Conservation (phyloP, 1,140 invertebrate genomes). For the Arion vulgaris region DNA sequence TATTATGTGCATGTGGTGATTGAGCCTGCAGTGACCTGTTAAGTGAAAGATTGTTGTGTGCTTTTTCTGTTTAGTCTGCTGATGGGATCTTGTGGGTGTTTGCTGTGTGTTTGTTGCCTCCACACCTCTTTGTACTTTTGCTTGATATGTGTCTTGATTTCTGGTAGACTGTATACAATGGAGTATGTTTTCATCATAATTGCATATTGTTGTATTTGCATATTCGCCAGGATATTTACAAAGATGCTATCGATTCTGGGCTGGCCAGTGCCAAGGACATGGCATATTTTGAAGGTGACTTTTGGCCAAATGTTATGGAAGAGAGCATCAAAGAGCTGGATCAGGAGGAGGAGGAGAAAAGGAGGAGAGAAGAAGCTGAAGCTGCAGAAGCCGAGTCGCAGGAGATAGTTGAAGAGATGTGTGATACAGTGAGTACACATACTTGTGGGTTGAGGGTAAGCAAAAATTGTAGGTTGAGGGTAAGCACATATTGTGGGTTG, state of each 20-base stretch:
- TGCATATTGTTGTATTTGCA: neutral
- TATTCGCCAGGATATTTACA: conserved; percentile 84
- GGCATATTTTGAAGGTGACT: conserved; percentile 99
- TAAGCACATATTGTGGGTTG: too few relatives aligned
- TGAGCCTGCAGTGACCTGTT: too few relatives aligned
- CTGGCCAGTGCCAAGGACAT: conserved; percentile 95
- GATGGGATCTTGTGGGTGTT: too few relatives aligned
- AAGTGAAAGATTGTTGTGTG: too few relatives aligned
- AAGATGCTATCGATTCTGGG: conserved; percentile 99
- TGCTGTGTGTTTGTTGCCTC: too few relatives aligned
- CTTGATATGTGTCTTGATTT: too few relatives aligned
- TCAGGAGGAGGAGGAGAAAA: conserved; percentile 96
- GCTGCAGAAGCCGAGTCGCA: conserved; percentile 76
- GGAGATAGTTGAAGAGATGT: conserved; percentile 52
- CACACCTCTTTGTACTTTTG: too few relatives aligned
- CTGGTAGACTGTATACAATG: too few relatives aligned
- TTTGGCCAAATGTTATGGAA: conserved; percentile 99
- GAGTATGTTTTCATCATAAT: too few relatives aligned
- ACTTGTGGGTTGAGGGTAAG: neutral
- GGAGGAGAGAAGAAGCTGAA: conserved; percentile 87
- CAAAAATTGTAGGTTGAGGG: too few relatives aligned
- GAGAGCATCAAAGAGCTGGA: conserved; percentile 99
- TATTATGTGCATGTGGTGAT: too few relatives aligned
- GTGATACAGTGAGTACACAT: conserved; percentile 42
- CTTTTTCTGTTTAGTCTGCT: too few relatives aligned